Evolutionary conservation across 2,888 invertebrate genomes (phyloP), one percentile per base, ranked within the genome.

Genomic region (Phengaris alcon): DNA sequence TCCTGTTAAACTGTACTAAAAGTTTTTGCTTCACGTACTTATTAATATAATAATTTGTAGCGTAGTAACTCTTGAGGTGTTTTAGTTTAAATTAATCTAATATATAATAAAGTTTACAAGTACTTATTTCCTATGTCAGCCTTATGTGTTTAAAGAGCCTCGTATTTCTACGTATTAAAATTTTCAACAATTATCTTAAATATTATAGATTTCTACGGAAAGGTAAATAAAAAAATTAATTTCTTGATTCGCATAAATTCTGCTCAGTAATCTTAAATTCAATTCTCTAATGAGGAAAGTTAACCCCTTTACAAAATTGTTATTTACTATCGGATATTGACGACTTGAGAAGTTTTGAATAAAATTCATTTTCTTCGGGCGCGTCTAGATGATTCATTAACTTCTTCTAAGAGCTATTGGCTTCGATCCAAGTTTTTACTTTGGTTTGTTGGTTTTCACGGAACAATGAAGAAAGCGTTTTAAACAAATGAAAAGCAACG

Each of bases 341-440:
- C 64, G 64, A 64, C 64, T 64, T 13, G 44, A 64, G 64, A 64
- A 64, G 35, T 64, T 44, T 10, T 35, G 64, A 64, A 64, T 64
- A 68, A 74, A 68, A 54, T 74, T 52, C 22, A 68, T 74, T 74
- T 74, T 74, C 74, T 46, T 15, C 52, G 64, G 51, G 54, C 64
- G 22, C 68, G 9, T 64, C 68, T 35, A 74, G 54, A 74, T 74
- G 74, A 68, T 74, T 68, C 54, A 74, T 68, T 48, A 54, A 68
- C 68, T 74, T 74, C 64, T 74, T 74, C 46, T 74, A 52, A 51
- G 64, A 54, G 68, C 68, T 68, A 13, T 46, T 68, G 74, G 74
- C 74, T n/a, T 51, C 74, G 68, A 51, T 52, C 74, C 74, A 74
- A 74, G 64, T 74, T n/a, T 59, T 59, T 22, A 59, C 59, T 59